Evolutionary conservation across 35 echinoderm and acorn worm species (phyloP).

Genomic region (Eucidaris tribuloides): DNA sequence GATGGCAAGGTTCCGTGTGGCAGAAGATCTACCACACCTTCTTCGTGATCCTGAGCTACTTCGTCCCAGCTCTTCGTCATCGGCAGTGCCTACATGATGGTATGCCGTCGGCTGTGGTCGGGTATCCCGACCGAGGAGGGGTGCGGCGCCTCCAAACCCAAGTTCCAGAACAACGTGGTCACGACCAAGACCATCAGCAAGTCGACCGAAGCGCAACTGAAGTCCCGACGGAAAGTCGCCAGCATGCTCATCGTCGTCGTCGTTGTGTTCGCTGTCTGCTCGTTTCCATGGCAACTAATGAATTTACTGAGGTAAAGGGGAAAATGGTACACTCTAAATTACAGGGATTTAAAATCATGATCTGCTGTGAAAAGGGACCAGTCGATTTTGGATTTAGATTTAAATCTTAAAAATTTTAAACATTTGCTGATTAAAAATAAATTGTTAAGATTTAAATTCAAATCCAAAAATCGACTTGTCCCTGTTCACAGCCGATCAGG

Average conservation of each 20-base stretch:
- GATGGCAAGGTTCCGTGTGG: background rate
- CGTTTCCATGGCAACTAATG: conserved; percentile 57
- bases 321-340: background rate
- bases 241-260: conserved; percentile 95
- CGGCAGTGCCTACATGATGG: conserved; percentile 24
- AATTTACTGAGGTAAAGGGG: conserved; percentile 62
- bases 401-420: background rate
- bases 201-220: conserved; percentile 56
- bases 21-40: conserved; percentile 38
- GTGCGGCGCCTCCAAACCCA: conserved; percentile 21
- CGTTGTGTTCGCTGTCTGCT: conserved; percentile 77
- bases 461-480: background rate
- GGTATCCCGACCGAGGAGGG: conserved; percentile 80
- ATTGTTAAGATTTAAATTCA: background rate
- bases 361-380: background rate
- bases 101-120: conserved; percentile 81
- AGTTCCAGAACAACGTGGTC: background rate
- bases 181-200: conserved; percentile 46
- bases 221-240: conserved; percentile 82
- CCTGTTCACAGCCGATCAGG: background rate
- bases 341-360: background rate
- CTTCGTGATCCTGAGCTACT: conserved; percentile 40
- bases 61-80: conserved; percentile 47
- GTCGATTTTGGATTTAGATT: background rate
- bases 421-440: background rate